Conservation (phyloP, 64 coral and sea anemone genomes). For the Montipora efflorescens region DNA sequence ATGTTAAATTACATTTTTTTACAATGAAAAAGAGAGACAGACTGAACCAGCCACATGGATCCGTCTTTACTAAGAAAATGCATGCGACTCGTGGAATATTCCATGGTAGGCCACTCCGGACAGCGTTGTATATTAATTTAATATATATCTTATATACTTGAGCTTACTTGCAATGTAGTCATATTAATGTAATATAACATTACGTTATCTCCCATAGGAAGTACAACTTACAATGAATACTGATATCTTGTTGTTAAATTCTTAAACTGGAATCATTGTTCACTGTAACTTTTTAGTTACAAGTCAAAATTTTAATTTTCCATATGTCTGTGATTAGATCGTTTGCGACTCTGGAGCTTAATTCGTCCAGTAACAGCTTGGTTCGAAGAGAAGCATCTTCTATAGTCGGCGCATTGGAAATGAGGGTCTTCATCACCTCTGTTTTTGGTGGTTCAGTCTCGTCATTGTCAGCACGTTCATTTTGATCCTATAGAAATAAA, state of each 20-base stretch:
- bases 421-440: not conserved
- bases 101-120: too few species aligned
- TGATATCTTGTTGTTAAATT: not conserved
- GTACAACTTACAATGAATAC: not conserved
- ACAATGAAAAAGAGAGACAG: too few species aligned
- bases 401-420: not conserved
- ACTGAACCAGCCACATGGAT: too few species aligned
- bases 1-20: too few species aligned
- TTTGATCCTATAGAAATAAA: not conserved
- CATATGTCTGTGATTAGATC: not conserved
- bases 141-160: too few species aligned
- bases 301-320: not conserved
- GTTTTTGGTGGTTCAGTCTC: not conserved
- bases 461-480: not conserved
- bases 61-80: too few species aligned
- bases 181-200: slow-evolving; percentile 34
- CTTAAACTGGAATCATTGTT: not conserved
- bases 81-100: too few species aligned
- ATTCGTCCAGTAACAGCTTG: slow-evolving; percentile 5
- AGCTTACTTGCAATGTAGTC: too few species aligned
- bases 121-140: too few species aligned
- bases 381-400: not conserved
- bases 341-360: not conserved
- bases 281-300: not conserved
- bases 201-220: slow-evolving; percentile 7